Base-by-base conservation (phyloP, 2,113 vertebrate genomes). In the Pseudorectes ferrugineus region DNA sequence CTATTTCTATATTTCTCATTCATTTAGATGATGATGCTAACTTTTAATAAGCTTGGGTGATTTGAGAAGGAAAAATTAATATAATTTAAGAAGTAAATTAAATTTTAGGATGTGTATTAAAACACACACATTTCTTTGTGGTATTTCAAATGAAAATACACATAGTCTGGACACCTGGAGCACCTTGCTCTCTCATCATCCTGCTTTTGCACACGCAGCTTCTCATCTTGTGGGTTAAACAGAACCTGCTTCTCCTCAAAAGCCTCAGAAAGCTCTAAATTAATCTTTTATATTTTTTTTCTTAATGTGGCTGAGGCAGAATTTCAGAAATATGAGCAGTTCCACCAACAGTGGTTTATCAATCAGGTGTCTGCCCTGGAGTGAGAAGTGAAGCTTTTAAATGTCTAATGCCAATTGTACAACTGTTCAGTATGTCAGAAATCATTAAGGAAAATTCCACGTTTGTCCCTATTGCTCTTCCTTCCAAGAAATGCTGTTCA, bases 291-390 rank as follows among this genome's bases (percentile, higher is more conserved):
- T 38, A 4, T 25, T 72, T 57, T 87, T 58, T 82, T 75, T 17
- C 23, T 63, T 78, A 46, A 28, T 23, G 36, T 58, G 40, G 72
- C 2, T 36, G 42, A 76, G 18, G 24, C 31, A 70, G 24, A 80
- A 77, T 61, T 42, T 45, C 23, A 71, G 46, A 51, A 62, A 67
- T 55, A 75, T 8, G 6, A 78, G 33, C 36, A 58, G 28, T 48
- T 80, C 40, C 16, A 33, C 25, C 45, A 68, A 68, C 19, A 51
- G 11, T 9, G 18, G 10, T 66, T 72, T 66, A 45, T 61, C 10
- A 22, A 18, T 33, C 54, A 45, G 0, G 0, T n/a, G 13, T 49
- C 48, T 75, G 36, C 38, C 9, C 12, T 36, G 20, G 11, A 48
- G 31, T 25, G 36, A 88, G 63, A 73, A 38, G 25, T 17, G 25